Conservation (phyloP, 2,113 vertebrate species). For the Oreochromis niloticus region DNA sequence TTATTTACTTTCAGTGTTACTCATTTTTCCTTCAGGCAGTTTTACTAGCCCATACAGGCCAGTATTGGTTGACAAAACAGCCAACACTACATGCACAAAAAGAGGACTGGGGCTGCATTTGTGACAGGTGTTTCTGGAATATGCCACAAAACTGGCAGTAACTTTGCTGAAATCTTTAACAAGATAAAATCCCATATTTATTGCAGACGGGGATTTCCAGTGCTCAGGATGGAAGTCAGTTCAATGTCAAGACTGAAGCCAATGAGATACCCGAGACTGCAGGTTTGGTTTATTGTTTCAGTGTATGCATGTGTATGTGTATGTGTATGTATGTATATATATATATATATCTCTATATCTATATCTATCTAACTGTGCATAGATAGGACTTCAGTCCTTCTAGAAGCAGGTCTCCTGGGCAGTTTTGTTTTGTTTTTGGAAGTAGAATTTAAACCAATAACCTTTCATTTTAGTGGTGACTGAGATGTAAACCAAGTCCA, state of each 20-base stretch:
- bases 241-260: background rate
- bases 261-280: background rate
- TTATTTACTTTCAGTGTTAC: background rate
- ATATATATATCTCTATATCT: too few relatives aligned
- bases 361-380: too few relatives aligned
- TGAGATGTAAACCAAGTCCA: background rate
- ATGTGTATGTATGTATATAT: too few relatives aligned
- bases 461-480: background rate
- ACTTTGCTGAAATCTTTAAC: background rate
- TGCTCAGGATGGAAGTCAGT: constrained; percentile 39
- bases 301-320: too few relatives aligned
- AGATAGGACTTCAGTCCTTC: background rate
- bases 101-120: background rate
- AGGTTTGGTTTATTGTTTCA: constrained; percentile 7
- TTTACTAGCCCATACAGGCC: background rate
- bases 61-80: background rate
- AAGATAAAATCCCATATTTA: background rate
- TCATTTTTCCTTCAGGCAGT: background rate
- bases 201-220: constrained; percentile 7
- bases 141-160: background rate
- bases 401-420: background rate
- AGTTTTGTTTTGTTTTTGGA: fast-evolving
- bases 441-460: background rate
- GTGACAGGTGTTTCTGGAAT: background rate
- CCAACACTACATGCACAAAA: background rate